Evolutionary conservation across 2,113 vertebrate genomes (phyloP).

Genomic region (Delphinus delphis): DNA sequence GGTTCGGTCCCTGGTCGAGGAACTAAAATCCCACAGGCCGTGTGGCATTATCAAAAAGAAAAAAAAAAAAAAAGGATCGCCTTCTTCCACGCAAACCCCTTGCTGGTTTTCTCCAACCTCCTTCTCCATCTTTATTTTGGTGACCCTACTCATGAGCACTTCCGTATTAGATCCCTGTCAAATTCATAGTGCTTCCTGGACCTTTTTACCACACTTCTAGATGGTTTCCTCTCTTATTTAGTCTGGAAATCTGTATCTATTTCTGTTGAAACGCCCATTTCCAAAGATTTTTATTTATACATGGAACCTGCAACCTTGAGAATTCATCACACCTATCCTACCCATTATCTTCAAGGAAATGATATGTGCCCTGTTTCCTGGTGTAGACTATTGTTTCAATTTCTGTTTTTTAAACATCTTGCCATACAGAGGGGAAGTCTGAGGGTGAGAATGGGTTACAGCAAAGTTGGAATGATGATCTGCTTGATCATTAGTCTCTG

Average conservation of each 20-base stretch:
- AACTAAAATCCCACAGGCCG: too few species aligned
- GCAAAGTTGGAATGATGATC: background rate
- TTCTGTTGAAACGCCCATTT: background rate
- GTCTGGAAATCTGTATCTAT: background rate
- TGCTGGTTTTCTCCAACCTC: background rate
- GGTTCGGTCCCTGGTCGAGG: too few species aligned
- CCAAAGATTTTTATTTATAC: background rate
- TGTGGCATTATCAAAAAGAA: too few species aligned
- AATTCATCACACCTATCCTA: background rate
- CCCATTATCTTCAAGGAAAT: background rate
- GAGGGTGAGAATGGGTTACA: background rate
- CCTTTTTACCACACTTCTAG: background rate
- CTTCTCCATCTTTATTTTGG: background rate
- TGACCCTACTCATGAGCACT: background rate
- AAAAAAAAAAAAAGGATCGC: too few species aligned
- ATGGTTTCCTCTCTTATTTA: background rate
- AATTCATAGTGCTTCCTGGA: background rate
- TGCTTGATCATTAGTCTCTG: conserved; percentile 37
- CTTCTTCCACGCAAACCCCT: background rate
- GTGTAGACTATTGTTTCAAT: background rate
- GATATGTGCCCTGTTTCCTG: background rate
- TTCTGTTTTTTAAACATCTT: background rate
- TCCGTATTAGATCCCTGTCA: background rate
- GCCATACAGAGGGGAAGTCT: background rate
- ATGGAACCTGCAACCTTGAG: background rate